phyloP scores from a whole-genome alignment of 2,113 vertebrate species.

The Plectropomus leopardus region DNA sequence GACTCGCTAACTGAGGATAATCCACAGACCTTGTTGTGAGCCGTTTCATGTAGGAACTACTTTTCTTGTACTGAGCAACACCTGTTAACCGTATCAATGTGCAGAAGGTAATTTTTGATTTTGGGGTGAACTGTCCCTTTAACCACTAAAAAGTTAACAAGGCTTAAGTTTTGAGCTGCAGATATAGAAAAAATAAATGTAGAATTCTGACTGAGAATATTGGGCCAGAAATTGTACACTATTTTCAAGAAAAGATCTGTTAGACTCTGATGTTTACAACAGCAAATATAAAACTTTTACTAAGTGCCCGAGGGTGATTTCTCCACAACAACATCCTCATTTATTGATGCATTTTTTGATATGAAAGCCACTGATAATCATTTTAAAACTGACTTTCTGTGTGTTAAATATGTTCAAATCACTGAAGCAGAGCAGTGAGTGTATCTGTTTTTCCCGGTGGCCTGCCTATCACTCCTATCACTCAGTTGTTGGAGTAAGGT shows the following conservation, averaged over 20 bases:
- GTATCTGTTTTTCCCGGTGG: neutral
- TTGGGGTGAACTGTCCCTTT: no score
- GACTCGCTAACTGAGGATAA: no score
- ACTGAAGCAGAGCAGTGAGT: neutral
- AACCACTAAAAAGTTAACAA: neutral
- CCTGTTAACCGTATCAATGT: no score
- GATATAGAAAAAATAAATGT: neutral
- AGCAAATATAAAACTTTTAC: neutral
- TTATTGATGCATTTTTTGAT: no score
- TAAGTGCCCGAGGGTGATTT: neutral
- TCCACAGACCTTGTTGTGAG: no score
- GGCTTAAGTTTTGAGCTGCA: neutral
- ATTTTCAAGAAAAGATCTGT: neutral
- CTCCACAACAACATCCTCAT: neutral
- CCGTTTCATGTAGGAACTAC: no score
- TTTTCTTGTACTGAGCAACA: no score
- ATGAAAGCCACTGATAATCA: neutral
- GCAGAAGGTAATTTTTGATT: no score
- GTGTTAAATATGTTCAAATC: neutral
- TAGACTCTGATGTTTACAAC: neutral
- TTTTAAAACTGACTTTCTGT: no score
- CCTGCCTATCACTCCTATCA: neutral
- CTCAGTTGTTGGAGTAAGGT: constrained; percentile 5
- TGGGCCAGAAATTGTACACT: neutral
- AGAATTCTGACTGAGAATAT: neutral